A percentile compares a stretch with the other conserved stretches of the same genome.
Conservation (phyloP, 2,888 invertebrate species). For the Cyclophora punctaria region DNA sequence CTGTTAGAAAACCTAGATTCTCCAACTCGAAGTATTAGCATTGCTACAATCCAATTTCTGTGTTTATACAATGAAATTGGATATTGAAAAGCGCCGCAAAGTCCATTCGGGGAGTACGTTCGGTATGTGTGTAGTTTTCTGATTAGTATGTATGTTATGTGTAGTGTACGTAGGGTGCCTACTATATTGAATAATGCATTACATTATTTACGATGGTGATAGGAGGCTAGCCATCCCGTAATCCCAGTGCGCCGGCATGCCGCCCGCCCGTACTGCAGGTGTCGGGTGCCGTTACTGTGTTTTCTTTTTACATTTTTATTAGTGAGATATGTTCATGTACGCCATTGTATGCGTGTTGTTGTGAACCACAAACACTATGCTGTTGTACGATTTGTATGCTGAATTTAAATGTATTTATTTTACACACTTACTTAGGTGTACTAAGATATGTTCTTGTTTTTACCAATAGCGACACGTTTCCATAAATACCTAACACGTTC, state of each 20-base stretch:
- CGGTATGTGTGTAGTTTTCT: slow-evolving; percentile 28
- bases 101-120: slow-evolving; percentile 36
- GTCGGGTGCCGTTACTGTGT: slow-evolving; percentile 17
- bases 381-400: no score
- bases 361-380: no score
- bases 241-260: slow-evolving; percentile 54
- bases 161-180: no score
- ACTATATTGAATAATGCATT: slow-evolving; percentile 43
- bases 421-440: no score
- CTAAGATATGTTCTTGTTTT: no score
- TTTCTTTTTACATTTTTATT: slow-evolving; percentile 3
- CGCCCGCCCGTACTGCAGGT: slow-evolving; percentile 53
- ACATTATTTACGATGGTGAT: slow-evolving; percentile 59
- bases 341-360: no score
- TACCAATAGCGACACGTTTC: no score
- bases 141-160: slow-evolving; percentile 19
- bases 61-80: slow-evolving; percentile 60
- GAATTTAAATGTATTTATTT: no score
- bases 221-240: slow-evolving; percentile 40
- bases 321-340: background rate
- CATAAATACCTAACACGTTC: no score
- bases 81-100: slow-evolving; percentile 52
- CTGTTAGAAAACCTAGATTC: slow-evolving; percentile 23
- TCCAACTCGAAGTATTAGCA: slow-evolving; percentile 32
- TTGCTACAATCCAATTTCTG: slow-evolving; percentile 52